Conservation (phyloP, 2,888 invertebrate genomes). For the Xestoiulus laeticollis region DNA sequence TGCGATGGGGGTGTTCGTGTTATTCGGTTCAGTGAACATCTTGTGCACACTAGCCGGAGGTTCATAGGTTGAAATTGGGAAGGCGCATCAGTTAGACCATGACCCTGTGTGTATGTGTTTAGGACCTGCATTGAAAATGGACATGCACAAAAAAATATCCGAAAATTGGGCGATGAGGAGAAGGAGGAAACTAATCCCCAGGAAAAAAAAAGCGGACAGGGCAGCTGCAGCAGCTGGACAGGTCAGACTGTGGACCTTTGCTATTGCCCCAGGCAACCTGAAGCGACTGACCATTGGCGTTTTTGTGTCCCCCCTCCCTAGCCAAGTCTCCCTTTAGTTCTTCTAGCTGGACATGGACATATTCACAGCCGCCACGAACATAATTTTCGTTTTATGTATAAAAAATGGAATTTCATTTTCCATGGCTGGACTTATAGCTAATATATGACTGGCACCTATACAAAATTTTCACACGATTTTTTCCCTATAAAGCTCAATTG, state of each 20-base stretch:
- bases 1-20: constrained; percentile 13
- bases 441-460: constrained; percentile 32
- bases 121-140: background rate
- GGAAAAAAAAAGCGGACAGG: constrained; percentile 37
- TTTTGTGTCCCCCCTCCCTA: background rate
- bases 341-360: constrained; percentile 22
- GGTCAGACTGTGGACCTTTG: constrained; percentile 45
- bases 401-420: constrained; percentile 28
- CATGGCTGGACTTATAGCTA: constrained; percentile 32
- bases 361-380: constrained; percentile 18
- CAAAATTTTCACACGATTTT: background rate
- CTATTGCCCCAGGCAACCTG: constrained; percentile 40
- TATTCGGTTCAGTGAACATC: constrained; percentile 43
- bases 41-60: constrained; percentile 28
- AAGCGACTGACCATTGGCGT: constrained; percentile 44
- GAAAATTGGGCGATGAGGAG: constrained; percentile 31
- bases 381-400: constrained; percentile 6
- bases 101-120: background rate
- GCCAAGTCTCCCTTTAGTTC: constrained; percentile 18
- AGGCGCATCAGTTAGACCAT: constrained; percentile 28
- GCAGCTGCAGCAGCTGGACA: constrained; percentile 48
- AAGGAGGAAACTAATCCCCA: constrained; percentile 33
- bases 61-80: constrained; percentile 23
- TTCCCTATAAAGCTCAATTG: background rate
- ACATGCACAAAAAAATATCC: background rate